Base-by-base conservation (phyloP, 2,113 vertebrate species). In the Tursiops truncatus region DNA sequence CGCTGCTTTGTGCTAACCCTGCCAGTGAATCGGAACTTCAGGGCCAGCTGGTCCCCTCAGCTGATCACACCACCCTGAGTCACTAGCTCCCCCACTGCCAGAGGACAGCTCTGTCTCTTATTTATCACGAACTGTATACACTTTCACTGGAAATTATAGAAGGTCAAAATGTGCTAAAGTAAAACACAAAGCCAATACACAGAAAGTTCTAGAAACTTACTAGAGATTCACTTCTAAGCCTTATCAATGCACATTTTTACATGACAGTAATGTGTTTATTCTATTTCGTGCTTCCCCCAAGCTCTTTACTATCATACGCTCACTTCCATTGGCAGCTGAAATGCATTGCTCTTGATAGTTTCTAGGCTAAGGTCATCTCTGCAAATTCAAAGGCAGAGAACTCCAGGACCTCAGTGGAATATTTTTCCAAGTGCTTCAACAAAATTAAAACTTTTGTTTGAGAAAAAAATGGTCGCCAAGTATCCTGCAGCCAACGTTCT, bases 361-460 rank as follows among this genome's bases (percentile, higher is more conserved):
- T 68, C 41, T 79, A 65, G 67, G 74, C 31, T 56, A 58, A 95
- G 67, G 76, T 62, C 17, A 8, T 86, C 14, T 83, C 90, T 79
- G 68, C 36, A 58, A 53, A 8, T 36, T 25, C 63, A 85, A 73
- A 77, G 93, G 33, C 31, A 41, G 5, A 41, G 86, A 86, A 67
- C 15, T 65, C 53, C 50, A 76, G 28, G 25, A 50, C 73, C 33
- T 88, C 84, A 86, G 8, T 26, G 68, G 28, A 88, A 33, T 62
- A 41, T 31, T 53, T 71, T 92, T 53, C 79, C 26, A 83, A 65
- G 68, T 26, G 50, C 36, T 56, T 95, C 82, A 86, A 31, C 18
- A 93, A 71, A 80, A 96, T 63, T 33, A 77, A 76, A 74, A 23
- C 25, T 63, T 95, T 79, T 26, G 17, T 79, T 28, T 36, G 38